These are phyloP conservation scores for Himalopsyche anomala DNA, from an alignment of 2,888 invertebrate species.

Conservation along the genomic window DNA sequence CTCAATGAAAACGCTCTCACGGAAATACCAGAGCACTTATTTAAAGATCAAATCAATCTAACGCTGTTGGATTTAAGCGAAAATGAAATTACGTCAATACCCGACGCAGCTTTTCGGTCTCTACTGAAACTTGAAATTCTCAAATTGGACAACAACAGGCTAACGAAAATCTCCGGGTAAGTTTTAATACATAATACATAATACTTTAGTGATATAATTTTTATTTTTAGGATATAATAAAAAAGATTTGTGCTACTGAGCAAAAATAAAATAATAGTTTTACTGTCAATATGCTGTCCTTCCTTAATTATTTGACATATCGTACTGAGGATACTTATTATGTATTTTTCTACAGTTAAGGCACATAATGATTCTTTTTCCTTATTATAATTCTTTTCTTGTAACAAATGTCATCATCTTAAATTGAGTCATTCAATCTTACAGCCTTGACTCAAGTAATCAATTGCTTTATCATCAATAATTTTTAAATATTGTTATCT, in stretches of 20 bases:
- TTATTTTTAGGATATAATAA: neutral
- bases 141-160: constrained; percentile 81
- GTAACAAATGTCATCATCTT: too few relatives aligned
- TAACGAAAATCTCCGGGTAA: constrained; percentile 79
- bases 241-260: too few relatives aligned
- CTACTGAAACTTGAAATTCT: constrained; percentile 78
- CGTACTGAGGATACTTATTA: too few relatives aligned
- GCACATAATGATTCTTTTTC: too few relatives aligned
- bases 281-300: too few relatives aligned
- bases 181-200: constrained; percentile 65
- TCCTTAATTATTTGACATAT: too few relatives aligned
- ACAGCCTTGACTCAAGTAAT: too few relatives aligned
- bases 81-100: constrained; percentile 79
- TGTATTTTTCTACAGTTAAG: too few relatives aligned
- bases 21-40: constrained; percentile 78
- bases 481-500: constrained; percentile 7
- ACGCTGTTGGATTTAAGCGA: constrained; percentile 80
- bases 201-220: neutral
- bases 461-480: neutral
- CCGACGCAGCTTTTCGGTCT: constrained; percentile 78
- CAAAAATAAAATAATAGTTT: too few relatives aligned
- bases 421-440: too few relatives aligned
- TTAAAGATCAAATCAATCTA: constrained; percentile 80
- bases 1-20: constrained; percentile 78
- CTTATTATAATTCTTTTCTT: too few relatives aligned